Base-by-base conservation (phyloP, 2,797 vertebrate species). In the Syndactyla subalaris region DNA sequence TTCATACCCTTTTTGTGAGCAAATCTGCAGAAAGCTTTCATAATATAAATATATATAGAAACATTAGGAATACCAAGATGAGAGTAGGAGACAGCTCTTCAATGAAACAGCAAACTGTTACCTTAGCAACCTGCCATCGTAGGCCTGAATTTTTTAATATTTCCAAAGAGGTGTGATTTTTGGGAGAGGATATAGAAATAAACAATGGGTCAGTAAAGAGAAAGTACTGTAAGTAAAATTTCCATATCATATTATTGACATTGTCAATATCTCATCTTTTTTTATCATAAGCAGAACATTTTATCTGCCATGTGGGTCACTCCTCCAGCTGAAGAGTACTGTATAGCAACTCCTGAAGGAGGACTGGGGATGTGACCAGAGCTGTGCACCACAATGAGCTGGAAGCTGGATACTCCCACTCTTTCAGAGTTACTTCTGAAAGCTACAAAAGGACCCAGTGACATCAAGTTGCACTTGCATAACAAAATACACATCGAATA, bases 121-220 rank as follows among this genome's bases (percentile, higher is more conserved):
- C 89, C 91, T 78, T 78, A 91, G 66, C 87, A 91, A 91, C 85
- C 39, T 92, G 26, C 43, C 61, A 63, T 52, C 52, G 26, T 54
- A 80, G 83, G 22, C 30, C 16, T 85, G 45, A 20, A 26, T 39
- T 77, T 88, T 85, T 66, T 61, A 89, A n/a, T 79, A 87, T 74
- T 77, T 85, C 84, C 41, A 24, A 58, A 85, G 48, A 80, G 13
- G 9, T 43, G 34, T 26, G 29, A 39, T 92, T 94, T 93, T 62
- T 48, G 27, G 22, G 27, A 80, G 16, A 21, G 26, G 10, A 73
- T 26, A 52, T 2, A 79, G 39, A 63, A 87, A 73, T 46, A 65
- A 93, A 78, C 19, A 76, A 71, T 68, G 11, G 4, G 2, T 51
- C n/a, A 45, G 26, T 30, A 82, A 89, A 83, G 22, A 87, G 15